Evolutionary conservation across 2,797 vertebrate species (phyloP).

Genomic region (Zalophus californianus): DNA sequence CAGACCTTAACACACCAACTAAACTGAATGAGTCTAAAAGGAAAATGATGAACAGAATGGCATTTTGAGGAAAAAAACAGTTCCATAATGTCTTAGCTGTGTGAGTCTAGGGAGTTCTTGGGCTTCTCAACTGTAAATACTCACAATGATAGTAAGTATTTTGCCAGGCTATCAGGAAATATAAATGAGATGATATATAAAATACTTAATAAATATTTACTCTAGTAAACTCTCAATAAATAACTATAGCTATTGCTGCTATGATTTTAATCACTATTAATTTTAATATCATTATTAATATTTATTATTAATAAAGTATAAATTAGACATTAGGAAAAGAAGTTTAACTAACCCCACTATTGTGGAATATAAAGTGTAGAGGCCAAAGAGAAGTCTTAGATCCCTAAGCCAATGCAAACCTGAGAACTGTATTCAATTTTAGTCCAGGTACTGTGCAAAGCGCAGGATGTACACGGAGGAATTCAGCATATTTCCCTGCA

Average conservation of each 20-base stretch:
- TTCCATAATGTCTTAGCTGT: neutral
- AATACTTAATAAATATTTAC: neutral
- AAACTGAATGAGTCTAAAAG: neutral
- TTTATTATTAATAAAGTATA: neutral
- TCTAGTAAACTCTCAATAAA: neutral
- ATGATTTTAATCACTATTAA: neutral
- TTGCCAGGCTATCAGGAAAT: neutral
- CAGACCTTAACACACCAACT: neutral
- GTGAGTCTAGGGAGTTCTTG: neutral
- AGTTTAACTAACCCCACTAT: neutral
- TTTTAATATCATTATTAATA: neutral
- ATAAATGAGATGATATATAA: constrained; percentile 7
- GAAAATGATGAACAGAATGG: neutral
- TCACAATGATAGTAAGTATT: neutral
- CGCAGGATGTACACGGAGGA: neutral
- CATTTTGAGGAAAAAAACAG: neutral
- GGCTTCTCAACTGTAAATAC: neutral
- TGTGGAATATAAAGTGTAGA: neutral
- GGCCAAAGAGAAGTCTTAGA: neutral
- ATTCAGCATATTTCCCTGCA: neutral
- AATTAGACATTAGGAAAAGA: neutral
- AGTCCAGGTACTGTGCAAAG: neutral
- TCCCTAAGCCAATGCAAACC: neutral
- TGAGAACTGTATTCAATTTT: neutral
- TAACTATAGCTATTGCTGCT: neutral